Evolutionary conservation across 2,888 invertebrate species (phyloP), one percentile per base, ranked within the genome.

Genomic region (Cryptocephalus moraei): DNA sequence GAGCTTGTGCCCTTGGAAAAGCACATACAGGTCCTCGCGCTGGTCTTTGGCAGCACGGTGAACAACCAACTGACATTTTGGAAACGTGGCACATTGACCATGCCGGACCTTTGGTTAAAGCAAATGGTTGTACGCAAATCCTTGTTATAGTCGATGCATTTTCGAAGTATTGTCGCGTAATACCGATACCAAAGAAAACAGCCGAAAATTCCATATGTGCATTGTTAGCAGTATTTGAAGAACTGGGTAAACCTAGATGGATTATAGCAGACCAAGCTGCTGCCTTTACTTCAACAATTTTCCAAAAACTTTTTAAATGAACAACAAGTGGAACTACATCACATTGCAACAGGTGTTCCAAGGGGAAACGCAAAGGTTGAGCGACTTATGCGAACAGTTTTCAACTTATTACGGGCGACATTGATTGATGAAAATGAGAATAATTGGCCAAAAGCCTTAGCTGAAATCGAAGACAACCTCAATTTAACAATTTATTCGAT

Each of bases 81-180:
- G 44, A 57, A 8, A 46, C 49, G 6, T 57, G 54, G 54, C 55
- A 57, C 39, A 55, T 57, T 36, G 57, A 54, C 38, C 54, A 56
- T 41, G 57, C 56, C 11, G 56, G 56, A 9, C 56, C 56, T 8
- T 39, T 57, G 33, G 54, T 52, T 32, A 46, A 48, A 8, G 52
- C 50, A 40, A 40, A 13, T 13, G 40, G 40, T 2, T n/a, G 11
- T 8, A 40, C 40, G 2, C 40, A 40, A 40, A 40, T 36, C 2
- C 6, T 36, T 2, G 36, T 36, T 2, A 4, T 36, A 36, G 6
- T 4, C 6, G 36, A 6, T 22, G 22, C 22, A 6, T 22, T 22
- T 22, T 22, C 22, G 6, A 22, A 22, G 22, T 22, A 4, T 2
- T 22, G 22, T 6, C 22, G 22, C 2, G 3, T 22, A 22, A 2